phyloP scores from a whole-genome alignment of 2,113 vertebrate species.

The Nanorana parkeri region DNA sequence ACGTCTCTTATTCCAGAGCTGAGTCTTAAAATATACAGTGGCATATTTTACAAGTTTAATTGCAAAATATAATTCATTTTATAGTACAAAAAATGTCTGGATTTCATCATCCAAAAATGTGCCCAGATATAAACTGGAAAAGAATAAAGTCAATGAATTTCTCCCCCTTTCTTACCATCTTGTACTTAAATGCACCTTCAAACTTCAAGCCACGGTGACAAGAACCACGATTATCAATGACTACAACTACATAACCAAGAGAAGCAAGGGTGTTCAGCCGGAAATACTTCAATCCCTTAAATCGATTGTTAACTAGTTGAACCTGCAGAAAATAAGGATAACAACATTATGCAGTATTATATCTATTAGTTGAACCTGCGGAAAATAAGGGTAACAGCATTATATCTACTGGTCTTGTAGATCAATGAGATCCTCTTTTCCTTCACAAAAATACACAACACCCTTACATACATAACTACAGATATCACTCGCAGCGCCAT shows the following conservation, averaged over 20 bases:
- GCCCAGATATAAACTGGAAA: too few species aligned
- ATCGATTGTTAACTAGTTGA: constrained; percentile 82
- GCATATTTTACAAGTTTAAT: too few species aligned
- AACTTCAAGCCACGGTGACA: constrained; percentile 82
- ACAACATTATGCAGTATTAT: neutral
- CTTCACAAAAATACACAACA: too few species aligned
- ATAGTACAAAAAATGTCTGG: neutral
- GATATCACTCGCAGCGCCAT: too few species aligned
- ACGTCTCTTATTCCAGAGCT: too few species aligned
- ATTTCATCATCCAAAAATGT: neutral
- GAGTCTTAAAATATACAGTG: too few species aligned
- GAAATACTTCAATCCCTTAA: constrained; percentile 83
- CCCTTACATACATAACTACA: too few species aligned
- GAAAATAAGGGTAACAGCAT: neutral
- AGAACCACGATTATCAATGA: constrained; percentile 82
- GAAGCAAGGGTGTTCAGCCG: constrained; percentile 81
- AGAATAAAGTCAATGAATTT: too few species aligned
- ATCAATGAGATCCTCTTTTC: too few species aligned
- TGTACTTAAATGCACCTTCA: constrained; percentile 84
- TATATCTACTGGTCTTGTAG: neutral
- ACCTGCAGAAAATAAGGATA: constrained; percentile 65
- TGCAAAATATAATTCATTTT: too few species aligned
- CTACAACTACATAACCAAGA: constrained; percentile 79
- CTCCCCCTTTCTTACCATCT: constrained; percentile 74
- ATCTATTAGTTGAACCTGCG: constrained; percentile 81